Evolutionary conservation across 2,888 invertebrate species (phyloP), one percentile per base, ranked within the genome.

Genomic region (Antitype chi): DNA sequence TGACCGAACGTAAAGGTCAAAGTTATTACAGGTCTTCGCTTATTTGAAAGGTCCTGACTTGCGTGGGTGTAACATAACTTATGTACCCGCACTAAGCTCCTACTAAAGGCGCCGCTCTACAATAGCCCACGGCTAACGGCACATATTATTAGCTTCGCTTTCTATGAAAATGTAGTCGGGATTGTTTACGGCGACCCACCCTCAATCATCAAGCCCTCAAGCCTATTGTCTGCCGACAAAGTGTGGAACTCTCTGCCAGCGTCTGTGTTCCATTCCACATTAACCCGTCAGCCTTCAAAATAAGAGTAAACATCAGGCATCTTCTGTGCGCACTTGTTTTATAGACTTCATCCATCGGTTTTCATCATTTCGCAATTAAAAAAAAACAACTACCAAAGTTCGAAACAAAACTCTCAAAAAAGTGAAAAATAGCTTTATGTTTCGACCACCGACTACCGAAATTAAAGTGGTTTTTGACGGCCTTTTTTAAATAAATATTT

Each of bases 11-110:
- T 23, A 72, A 55, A 66, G 66, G 66, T 66, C 66, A 38, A 64
- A 72, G 38, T 63, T 64, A 71, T 38, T 25, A 53, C 28, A 53
- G 66, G 23, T 52, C 66, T 43, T 66, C 53, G 66, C 52, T 38
- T 53, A 53, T 64, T 43, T 53, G 20, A 43, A 53, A 66, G 64
- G 64, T 13, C 25, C 38, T 11, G 28, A 11, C 53, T 23, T 38
- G 25, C 43, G 67, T 43, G 55, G 72, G 68, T 47, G 55, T 47
- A 47, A 13, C 17, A 23, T 43, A 67, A 68, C 43, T 17, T 47
- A 55, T 47, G 53, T 53, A 43, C 53, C 38, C 25, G 23, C 32
- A 64, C 64, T 72, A 25, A 17, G 15, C 11, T 17, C 25, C 28
- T 28, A 60, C 59, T 62, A 47, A 47, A 17, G 17, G 52, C 6